Percentiles rank a stretch among this genome's conserved stretches.
These are phyloP conservation scores for Drosophila seguyi DNA, from an alignment of 1,140 invertebrate species.

Conservation along the genomic window DNA sequence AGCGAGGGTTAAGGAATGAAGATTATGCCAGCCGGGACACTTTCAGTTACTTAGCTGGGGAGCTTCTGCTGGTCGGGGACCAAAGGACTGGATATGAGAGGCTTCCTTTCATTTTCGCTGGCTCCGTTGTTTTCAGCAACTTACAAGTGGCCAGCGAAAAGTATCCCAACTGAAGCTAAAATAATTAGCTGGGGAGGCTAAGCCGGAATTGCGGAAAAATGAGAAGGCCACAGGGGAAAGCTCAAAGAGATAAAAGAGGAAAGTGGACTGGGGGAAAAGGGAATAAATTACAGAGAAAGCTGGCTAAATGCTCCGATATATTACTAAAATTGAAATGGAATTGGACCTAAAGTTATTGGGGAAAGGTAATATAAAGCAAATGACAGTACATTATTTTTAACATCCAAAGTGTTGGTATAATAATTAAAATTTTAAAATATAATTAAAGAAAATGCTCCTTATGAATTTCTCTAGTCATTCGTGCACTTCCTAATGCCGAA, in stretches of 20 bases:
- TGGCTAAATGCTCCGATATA: not conserved
- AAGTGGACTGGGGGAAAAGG: not conserved
- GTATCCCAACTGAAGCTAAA: slow-evolving; percentile 39
- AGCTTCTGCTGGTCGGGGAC: slow-evolving; percentile 39
- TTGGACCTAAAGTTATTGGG: not conserved
- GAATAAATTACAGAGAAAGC: slow-evolving; percentile 9
- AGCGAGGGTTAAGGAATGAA: slow-evolving; percentile 40
- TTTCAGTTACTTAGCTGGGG: slow-evolving; percentile 48
- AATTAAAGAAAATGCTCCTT: not conserved
- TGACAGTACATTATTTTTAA: not conserved
- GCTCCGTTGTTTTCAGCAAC: slow-evolving; percentile 19
- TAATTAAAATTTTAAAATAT: not conserved
- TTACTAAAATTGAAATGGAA: not conserved
- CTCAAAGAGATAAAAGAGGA: slow-evolving; percentile 22
- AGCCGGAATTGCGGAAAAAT: slow-evolving; percentile 25
- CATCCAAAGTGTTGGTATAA: not conserved
- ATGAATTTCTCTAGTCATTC: not conserved
- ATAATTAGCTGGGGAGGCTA: slow-evolving; percentile 52
- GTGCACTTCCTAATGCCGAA: not conserved
- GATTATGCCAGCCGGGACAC: slow-evolving; percentile 51
- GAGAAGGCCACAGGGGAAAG: slow-evolving; percentile 31
- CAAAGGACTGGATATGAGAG: slow-evolving; percentile 13
- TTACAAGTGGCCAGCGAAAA: slow-evolving; percentile 46
- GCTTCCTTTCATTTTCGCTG: slow-evolving; percentile 6
- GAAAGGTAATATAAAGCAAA: not conserved